A percentile compares a stretch with the other conserved stretches of the same genome.
Evolutionary conservation across 2,888 invertebrate species (phyloP).

Genomic region (Leistus spinibarbis): DNA sequence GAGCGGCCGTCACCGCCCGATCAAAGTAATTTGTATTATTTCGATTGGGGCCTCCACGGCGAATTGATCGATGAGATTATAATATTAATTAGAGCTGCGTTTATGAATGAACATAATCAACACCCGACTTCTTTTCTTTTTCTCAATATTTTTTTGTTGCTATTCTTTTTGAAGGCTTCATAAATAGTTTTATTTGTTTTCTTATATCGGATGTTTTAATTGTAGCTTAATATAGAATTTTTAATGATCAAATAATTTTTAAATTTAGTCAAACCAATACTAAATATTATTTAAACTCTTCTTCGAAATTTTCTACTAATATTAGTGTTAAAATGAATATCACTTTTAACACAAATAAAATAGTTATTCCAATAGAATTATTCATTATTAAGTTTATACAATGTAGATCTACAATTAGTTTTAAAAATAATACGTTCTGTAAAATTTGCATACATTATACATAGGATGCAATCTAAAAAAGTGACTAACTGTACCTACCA

Average conservation of each 20-base stretch:
- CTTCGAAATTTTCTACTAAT: no score
- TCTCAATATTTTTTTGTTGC: background rate
- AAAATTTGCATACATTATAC: no score
- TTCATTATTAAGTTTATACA: no score
- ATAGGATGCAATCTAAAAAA: background rate
- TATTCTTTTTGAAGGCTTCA: background rate
- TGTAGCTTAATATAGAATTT: no score
- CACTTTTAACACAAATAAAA: no score
- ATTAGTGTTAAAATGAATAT: no score
- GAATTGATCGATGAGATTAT: constrained; percentile 43
- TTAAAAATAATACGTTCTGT: no score
- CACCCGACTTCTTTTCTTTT: constrained; percentile 7
- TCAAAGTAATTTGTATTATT: constrained; percentile 38
- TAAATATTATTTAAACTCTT: no score
- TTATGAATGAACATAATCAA: constrained; percentile 39
- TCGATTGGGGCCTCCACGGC: constrained; percentile 14
- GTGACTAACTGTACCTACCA: background rate
- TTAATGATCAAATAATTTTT: no score
- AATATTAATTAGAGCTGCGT: constrained; percentile 41
- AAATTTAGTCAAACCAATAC: no score
- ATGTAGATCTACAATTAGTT: no score
- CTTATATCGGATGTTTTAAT: background rate
- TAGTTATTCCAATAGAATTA: no score
- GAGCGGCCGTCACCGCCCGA: constrained; percentile 24
- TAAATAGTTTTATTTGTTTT: background rate